These are phyloP conservation scores for Pseudachorutes palmiensis DNA, from an alignment of 1,140 invertebrate genomes.

Conservation along the genomic window DNA sequence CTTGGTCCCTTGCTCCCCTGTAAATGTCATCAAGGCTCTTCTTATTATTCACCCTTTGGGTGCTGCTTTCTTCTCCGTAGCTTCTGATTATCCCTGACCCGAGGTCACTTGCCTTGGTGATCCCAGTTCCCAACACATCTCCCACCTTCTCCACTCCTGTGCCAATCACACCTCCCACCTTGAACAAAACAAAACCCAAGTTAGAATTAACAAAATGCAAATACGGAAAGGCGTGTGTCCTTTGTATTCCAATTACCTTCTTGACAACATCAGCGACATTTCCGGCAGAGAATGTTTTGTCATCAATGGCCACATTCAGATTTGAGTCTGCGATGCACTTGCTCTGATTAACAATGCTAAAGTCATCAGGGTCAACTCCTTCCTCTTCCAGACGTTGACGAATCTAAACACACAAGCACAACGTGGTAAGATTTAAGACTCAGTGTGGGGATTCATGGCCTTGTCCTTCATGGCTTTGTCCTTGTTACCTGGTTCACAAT, in stretches of 20 bases:
- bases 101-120: constrained; percentile 32
- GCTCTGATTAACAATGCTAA: constrained; percentile 62
- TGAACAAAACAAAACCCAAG: background rate
- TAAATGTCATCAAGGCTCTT: constrained; percentile 25
- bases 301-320: constrained; percentile 62
- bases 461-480: too few species aligned
- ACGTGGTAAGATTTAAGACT: too few species aligned
- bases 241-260: constrained; percentile 47
- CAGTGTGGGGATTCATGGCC: too few species aligned
- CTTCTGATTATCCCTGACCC: constrained; percentile 27
- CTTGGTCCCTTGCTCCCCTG: constrained; percentile 24
- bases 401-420: constrained; percentile 48
- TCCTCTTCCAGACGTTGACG: constrained; percentile 52
- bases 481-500: constrained; percentile 60
- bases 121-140: constrained; percentile 30
- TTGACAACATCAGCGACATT: constrained; percentile 59
- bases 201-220: background rate
- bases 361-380: constrained; percentile 62
- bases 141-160: constrained; percentile 34
- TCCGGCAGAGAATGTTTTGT: constrained; percentile 61
- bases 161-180: constrained; percentile 34
- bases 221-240: background rate
- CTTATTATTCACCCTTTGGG: constrained; percentile 1
- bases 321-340: constrained; percentile 55
- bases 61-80: constrained; percentile 20